Evolutionary conservation across 2,888 invertebrate species (phyloP).

Genomic region (Lasioglossum pauxillum): DNA sequence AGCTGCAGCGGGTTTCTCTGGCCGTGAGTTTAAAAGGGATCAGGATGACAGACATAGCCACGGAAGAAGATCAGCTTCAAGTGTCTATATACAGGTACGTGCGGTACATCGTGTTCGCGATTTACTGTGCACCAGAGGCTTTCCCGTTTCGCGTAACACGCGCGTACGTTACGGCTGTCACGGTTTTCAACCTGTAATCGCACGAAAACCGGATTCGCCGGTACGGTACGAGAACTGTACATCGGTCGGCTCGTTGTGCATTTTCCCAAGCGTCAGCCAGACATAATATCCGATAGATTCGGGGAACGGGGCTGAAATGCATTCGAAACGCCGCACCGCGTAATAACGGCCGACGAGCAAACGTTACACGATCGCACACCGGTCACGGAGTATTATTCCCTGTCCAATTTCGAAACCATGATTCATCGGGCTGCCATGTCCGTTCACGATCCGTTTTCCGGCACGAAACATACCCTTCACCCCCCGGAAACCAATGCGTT

Average conservation of each 20-base stretch:
- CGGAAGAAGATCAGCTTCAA: constrained; percentile 90
- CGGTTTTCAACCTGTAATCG: constrained; percentile 38
- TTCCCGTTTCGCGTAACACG: constrained; percentile 20
- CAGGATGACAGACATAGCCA: constrained; percentile 89
- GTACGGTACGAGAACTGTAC: constrained; percentile 2
- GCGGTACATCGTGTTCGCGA: not conserved
- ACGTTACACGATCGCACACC: constrained; percentile 37
- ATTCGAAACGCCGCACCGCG: constrained; percentile 37
- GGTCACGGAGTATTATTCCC: constrained; percentile 41
- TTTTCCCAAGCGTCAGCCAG: constrained; percentile 24
- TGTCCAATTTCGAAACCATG: not conserved
- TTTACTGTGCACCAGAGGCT: not conserved
- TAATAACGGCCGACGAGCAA: constrained; percentile 44
- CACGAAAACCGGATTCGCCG: constrained; percentile 40
- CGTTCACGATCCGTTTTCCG: not conserved
- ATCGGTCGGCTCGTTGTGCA: constrained; percentile 21
- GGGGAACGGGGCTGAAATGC: constrained; percentile 7
- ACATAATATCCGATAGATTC: constrained; percentile 36
- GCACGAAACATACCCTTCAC: not conserved
- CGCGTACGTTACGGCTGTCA: constrained; percentile 22
- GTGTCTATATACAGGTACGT: constrained; percentile 93
- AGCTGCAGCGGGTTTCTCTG: constrained; percentile 88
- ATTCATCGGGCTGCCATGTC: constrained; percentile 15
- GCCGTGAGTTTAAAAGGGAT: constrained; percentile 92
- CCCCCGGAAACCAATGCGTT: not conserved